Base-by-base conservation (phyloP, 2,888 invertebrate genomes). In the Ochropleura plecta region DNA sequence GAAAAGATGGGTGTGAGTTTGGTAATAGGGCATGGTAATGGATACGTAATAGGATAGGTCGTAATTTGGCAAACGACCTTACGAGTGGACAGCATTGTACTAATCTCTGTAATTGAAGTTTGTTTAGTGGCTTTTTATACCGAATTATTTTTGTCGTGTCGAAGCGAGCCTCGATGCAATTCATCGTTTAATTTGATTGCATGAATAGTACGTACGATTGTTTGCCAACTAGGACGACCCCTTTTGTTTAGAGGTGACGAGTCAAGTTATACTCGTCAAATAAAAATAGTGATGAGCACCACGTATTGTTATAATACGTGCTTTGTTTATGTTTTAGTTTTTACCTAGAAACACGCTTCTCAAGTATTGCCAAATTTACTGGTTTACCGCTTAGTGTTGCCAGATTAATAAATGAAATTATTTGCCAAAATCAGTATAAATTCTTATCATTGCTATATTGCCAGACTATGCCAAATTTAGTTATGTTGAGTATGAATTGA, bases 401-500 rank as follows among this genome's bases (percentile, higher is more conserved):
- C 69, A 82, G 59, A 44, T 14, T 14, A 49, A n/a, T 12, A 6
- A 70, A 79, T 16, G n/a, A 70, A 79, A 57, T 57, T 7, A 57
- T 12, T 65, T 66, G 49, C 68, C 75, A 75, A 75, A 79, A 65
- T 46, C 20, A 2, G 12, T 7, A 49, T 48, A 62, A 66, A 6
- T 63, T 74, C 68, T 65, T 64, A 73, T 82, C 72, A 82, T 44
- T 79, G 82, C 82, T 79, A 73, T 82, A 76, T 82, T 82, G 82
- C 82, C 82, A 82, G 79, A 82, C 82, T 79, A 70, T 82, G 82
- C 82, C 82, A 79, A 82, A 82, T 76, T 82, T 82, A 65, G 77
- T 63, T 53, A 60, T 70, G 65, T 74, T 75, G 64, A 74, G 81
- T 71, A 82, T 67, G 68, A 80, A 70, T 73, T 73, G 68, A 77